A percentile compares a stretch with the other conserved stretches of the same genome.
Conservation (phyloP, 2,113 vertebrate genomes). For the Cephalopholis sonnerati region DNA sequence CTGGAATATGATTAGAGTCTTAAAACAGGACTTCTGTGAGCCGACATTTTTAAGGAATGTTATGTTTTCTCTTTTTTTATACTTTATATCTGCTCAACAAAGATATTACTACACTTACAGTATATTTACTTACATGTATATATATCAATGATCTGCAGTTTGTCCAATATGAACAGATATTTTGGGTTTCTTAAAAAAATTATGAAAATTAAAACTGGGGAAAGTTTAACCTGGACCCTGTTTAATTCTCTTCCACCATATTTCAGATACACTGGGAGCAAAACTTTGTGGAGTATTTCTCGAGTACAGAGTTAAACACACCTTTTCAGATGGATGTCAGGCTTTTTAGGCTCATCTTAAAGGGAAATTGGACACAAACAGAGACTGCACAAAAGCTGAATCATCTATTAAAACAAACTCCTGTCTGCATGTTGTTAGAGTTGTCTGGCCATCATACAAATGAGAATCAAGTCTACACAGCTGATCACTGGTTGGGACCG, state of each 20-base stretch:
- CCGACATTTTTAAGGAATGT: background rate
- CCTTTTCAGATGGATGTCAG: too few species aligned
- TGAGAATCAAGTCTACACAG: background rate
- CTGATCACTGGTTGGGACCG: background rate
- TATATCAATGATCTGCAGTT: background rate
- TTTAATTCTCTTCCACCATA: background rate
- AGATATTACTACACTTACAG: background rate
- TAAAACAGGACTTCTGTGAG: background rate
- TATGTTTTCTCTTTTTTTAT: background rate
- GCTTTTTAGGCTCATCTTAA: too few species aligned
- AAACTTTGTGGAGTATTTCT: background rate
- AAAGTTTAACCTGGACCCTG: too few species aligned
- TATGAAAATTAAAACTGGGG: background rate
- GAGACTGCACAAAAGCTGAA: too few species aligned
- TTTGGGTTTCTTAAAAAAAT: too few species aligned
- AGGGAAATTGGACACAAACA: too few species aligned
- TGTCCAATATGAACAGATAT: background rate
- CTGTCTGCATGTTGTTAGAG: too few species aligned
- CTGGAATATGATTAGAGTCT: conserved; percentile 23
- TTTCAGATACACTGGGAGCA: background rate
- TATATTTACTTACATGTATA: background rate
- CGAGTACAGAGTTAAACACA: background rate
- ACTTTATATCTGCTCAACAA: background rate
- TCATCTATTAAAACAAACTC: too few species aligned
- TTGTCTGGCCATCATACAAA: background rate